Base-by-base conservation (phyloP, 2,888 invertebrate genomes). In the Acanthopleura granulata region DNA sequence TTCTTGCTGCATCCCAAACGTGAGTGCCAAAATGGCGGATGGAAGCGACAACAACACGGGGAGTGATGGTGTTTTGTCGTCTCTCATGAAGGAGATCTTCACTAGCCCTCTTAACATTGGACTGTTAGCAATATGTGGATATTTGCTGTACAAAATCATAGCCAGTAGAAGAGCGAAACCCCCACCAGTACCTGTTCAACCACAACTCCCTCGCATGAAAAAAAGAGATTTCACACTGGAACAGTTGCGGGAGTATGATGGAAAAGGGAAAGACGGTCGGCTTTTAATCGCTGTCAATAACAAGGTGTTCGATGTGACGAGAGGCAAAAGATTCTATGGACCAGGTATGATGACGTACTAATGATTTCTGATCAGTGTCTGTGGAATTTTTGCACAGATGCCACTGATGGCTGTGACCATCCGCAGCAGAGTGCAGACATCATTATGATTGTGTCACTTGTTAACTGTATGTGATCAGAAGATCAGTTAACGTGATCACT, bases 261-360 rank as follows among this genome's bases (percentile, higher is more conserved):
- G 98, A 9, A 95, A 92, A 87, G 92, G 94, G 49, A 79, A 84
- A 57, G 97, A 97, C 87, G 97, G 96, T 40, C 92, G 98, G 82
- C 94, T 98, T 78, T 92, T 98, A 81, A 94, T 99, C 66, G 98
- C 96, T 14, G 96, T 98, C 74, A 97, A 98, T 91, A 97, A 97
- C 40, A 96, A 94, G 92, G 95, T 99, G 73, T 99, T 96, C 91
- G 98, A 99, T 92, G 97, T 95, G 81, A 97, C 98, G 62, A 78
- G 86, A 89, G 97, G 97, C 77, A 95, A 94, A 88, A 93, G 94
- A 80, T 97, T 97, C 91, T 98, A 98, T 91, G 98, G 98, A 29
- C 97, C 97, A 91, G 97, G 98, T 97, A 57, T 57, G 40, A 40
- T 40, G 40, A 40, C 9, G 40, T 40, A 40, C 40, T 40, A 6